These are phyloP conservation scores for Thereuonema tuberculata DNA, from an alignment of 1,140 invertebrate species.

Conservation along the genomic window DNA sequence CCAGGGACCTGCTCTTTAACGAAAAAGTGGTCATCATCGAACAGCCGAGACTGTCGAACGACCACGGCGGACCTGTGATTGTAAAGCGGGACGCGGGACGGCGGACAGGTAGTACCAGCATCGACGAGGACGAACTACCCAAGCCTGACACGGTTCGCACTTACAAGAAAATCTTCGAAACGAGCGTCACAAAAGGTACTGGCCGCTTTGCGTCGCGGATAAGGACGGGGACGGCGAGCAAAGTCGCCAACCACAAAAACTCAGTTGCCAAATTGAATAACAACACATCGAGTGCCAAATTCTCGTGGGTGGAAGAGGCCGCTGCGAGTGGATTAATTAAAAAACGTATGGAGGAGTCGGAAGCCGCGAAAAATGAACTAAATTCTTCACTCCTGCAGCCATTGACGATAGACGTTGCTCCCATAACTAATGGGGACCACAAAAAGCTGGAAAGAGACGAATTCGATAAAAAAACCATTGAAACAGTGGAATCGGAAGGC, in stretches of 20 bases:
- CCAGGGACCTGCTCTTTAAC: conserved; percentile 26
- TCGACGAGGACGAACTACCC: conserved; percentile 62
- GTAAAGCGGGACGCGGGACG: background rate
- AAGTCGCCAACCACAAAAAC: background rate
- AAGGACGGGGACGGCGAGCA: background rate
- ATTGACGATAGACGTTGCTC: too few species aligned
- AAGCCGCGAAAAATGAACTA: background rate
- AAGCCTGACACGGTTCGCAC: conserved; percentile 72
- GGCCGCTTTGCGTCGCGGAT: background rate
- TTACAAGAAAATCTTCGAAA: conserved; percentile 66
- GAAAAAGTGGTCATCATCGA: conserved; percentile 35
- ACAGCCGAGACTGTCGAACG: background rate
- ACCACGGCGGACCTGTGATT: background rate
- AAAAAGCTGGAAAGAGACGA: background rate
- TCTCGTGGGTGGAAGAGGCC: background rate
- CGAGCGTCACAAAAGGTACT: conserved; percentile 16
- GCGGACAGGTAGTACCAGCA: conserved; percentile 25
- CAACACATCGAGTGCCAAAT: background rate
- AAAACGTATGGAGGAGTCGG: background rate
- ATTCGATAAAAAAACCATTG: background rate
- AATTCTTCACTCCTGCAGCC: background rate
- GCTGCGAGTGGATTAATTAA: background rate
- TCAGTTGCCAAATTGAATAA: background rate
- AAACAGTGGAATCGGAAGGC: background rate
- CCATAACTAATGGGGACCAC: background rate